Evolutionary conservation across 2,888 invertebrate genomes (phyloP), one percentile per base, ranked within the genome.

Genomic region (Thecocarcelia acutangulata): DNA sequence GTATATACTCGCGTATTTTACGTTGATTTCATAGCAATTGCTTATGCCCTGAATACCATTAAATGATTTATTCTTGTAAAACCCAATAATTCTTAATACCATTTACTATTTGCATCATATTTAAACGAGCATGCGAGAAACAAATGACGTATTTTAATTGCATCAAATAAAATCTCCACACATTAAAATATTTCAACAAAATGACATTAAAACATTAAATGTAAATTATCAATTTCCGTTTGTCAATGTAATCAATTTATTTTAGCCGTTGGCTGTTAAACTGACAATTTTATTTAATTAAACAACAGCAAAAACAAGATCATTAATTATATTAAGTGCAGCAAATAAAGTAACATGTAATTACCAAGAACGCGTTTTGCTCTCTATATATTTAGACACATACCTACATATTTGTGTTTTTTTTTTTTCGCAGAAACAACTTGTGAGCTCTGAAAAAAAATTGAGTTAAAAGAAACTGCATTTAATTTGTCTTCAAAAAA

Each of bases 191-290:
- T 64, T 64, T 64, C 64, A 70, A 48, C 64, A 44, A 58, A 78
- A 80, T 80, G 74, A 68, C 79, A 80, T 63, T 74, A 54, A 80
- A 80, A 69, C 68, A 68, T 74, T 74, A 77, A 82, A 80, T 61
- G 69, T 77, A 82, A 82, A 82, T 82, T 82, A 82, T 82, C 81
- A 82, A 77, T 82, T 82, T 82, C 81, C 81, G 77, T 82, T 82
- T 77, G 81, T 74, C 81, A 81, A 81, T 77, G 81, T 74, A 81
- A 81, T 81, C 77, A 82, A 82, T 82, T 82, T 82, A 82, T 82
- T 82, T 40, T 73, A 69, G 73, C 77, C 73, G 81, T 74, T 77
- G 63, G 81, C 81, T 82, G 81, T 82, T 82, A 78, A 78, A 77
- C 77, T 82, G 81, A 82, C 81, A 82, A 82, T 82, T 82, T 82